phyloP scores from a whole-genome alignment of 1,140 invertebrate genomes.

The Olivierus martensii region DNA sequence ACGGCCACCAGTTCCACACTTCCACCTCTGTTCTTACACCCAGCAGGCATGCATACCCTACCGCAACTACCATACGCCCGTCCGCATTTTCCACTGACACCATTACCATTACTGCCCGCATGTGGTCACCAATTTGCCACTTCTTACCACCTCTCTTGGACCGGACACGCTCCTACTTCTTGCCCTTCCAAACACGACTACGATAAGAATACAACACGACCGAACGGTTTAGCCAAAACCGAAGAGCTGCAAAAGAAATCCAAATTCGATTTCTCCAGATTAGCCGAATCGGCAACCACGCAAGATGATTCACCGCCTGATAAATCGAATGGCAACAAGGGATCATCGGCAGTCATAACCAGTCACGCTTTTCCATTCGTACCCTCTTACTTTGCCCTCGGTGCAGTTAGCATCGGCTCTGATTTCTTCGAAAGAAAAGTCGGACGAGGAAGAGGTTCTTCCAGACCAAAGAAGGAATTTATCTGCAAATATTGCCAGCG shows the following conservation, averaged over 20 bases:
- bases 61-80: constrained; percentile 10
- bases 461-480: constrained; percentile 71
- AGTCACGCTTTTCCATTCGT: constrained; percentile 14
- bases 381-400: constrained; percentile 1
- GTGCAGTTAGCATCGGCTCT: not conserved
- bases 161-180: not conserved
- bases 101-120: constrained; percentile 9
- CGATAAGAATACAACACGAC: too few species aligned
- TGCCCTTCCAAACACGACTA: not conserved
- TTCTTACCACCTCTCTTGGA: constrained; percentile 6
- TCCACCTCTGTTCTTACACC: constrained; percentile 11
- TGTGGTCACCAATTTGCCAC: constrained; percentile 7
- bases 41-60: constrained; percentile 6
- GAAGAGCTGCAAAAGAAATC: too few species aligned
- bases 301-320: not conserved
- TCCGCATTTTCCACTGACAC: constrained; percentile 11
- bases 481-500: constrained; percentile 95
- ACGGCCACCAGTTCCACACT: constrained; percentile 3
- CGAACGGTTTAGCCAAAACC: too few species aligned
- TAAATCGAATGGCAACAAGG: not conserved
- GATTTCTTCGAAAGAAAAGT: constrained; percentile 13
- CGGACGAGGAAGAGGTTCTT: constrained; percentile 8
- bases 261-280: constrained; percentile 24
- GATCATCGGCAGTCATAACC: constrained; percentile 8
- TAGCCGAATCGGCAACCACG: constrained; percentile 25